These are phyloP conservation scores for Vespertilio murinus DNA, from an alignment of 2,797 vertebrate genomes.

Conservation along the genomic window DNA sequence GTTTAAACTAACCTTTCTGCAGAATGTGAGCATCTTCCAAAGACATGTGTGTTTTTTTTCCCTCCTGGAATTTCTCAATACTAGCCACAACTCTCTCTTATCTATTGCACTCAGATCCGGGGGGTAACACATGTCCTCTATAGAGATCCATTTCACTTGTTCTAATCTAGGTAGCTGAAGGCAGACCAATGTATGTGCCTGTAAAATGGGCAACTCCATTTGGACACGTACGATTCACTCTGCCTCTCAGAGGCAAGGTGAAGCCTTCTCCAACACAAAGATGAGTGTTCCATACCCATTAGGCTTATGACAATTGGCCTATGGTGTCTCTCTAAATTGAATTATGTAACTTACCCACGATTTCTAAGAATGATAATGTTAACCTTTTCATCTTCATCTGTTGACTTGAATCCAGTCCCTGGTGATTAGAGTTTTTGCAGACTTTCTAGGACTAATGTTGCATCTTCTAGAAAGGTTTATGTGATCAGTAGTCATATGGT, in stretches of 20 bases:
- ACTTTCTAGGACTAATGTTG: conserved; percentile 52
- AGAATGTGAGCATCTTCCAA: conserved; percentile 65
- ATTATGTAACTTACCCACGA: conserved; percentile 61
- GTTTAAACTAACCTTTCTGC: conserved; percentile 68
- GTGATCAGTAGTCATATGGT: conserved; percentile 50
- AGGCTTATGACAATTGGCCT: background rate
- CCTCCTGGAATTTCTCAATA: background rate
- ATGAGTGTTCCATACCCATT: background rate
- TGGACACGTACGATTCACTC: background rate
- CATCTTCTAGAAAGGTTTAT: conserved; percentile 47
- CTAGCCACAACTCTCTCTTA: background rate
- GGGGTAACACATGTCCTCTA: background rate
- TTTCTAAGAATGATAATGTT: conserved; percentile 47
- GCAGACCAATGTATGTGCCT: background rate
- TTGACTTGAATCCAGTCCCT: conserved; percentile 54
- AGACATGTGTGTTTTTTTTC: background rate
- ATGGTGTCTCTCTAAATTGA: conserved; percentile 11
- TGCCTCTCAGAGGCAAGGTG: background rate
- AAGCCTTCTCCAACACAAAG: background rate
- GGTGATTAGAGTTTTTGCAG: conserved; percentile 50
- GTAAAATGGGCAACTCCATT: background rate
- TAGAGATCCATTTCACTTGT: background rate
- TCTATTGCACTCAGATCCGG: background rate
- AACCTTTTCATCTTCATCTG: conserved; percentile 45
- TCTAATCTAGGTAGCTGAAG: background rate